Conservation (phyloP, 2,797 vertebrate genomes). For the Enteromius viviparus region DNA sequence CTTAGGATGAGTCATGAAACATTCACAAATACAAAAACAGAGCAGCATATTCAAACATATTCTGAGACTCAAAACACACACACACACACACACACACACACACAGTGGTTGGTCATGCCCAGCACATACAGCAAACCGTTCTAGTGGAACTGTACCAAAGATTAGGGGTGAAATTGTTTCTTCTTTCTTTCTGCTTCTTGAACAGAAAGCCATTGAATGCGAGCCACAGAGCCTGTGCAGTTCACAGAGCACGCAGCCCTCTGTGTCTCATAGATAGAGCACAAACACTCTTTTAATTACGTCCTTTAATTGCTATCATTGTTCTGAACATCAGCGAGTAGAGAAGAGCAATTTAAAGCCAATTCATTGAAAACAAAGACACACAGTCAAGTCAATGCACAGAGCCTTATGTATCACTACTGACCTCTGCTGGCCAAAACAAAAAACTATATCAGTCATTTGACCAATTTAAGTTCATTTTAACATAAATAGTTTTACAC, state of each 20-base stretch:
- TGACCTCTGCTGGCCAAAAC: slow-evolving; percentile 52
- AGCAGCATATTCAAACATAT: slow-evolving; percentile 43
- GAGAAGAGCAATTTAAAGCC: slow-evolving; percentile 32
- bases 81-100: not conserved
- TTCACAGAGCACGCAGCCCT: slow-evolving; percentile 23
- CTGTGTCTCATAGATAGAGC: slow-evolving; percentile 48
- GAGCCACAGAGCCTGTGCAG: not conserved
- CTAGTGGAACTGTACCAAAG: slow-evolving; percentile 38
- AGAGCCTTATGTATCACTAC: slow-evolving; percentile 4
- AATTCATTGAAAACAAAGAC: slow-evolving; percentile 43
- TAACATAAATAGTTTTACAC: not conserved
- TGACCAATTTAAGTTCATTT: not conserved
- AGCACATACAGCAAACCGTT: slow-evolving; percentile 32
- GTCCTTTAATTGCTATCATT: slow-evolving; percentile 49
- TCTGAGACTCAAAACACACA: not conserved
- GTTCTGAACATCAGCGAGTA: slow-evolving; percentile 30
- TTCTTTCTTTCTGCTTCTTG: slow-evolving; percentile 39
- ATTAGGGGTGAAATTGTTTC: slow-evolving; percentile 48
- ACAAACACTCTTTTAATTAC: slow-evolving; percentile 46
- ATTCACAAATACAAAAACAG: slow-evolving; percentile 42
- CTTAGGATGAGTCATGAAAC: slow-evolving; percentile 56
- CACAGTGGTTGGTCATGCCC: not conserved
- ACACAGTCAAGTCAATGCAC: slow-evolving; percentile 5
- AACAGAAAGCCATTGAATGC: slow-evolving; percentile 19
- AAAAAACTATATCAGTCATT: not conserved